Base-by-base conservation (phyloP, 1,140 invertebrate genomes). In the Penaeus chinensis region DNA sequence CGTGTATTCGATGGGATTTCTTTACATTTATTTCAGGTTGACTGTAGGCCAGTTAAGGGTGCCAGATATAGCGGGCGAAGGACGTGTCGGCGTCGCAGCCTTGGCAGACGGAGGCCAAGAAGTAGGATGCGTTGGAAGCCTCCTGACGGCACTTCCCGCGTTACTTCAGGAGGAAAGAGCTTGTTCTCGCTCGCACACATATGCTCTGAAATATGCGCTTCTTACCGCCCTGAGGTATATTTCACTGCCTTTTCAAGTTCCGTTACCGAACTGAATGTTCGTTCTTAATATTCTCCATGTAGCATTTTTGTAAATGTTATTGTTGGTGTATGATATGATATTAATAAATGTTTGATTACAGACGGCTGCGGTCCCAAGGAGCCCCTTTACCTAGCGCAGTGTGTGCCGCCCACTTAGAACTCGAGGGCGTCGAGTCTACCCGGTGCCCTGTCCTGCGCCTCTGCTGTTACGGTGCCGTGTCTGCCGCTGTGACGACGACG, bases 21-120 rank as follows among this genome's bases (percentile, higher is more conserved):
- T 16, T 54, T 54, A 54, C n/a, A 16, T 54, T 54, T 24, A 79
- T 82, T 77, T 62, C 80, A 87, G 86, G 61, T 81, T 87, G 42
- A 87, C 78, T n/a, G 80, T 87, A 42, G 86, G 86, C 0, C 86
- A 87, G 80, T 60, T 87, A 8, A 66, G 86, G 18, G 80, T 87
- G 71, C 86, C 86, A 83, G 86, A 87, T 78, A 74, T 87, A 42
- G 81, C 80, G n/a, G 80, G 86, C 22, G 24, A 47, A 22, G 86
- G 86, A 11, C 76, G 86, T 77, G 81, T 83, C 13, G 86, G 80
- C 24, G 60, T 87, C 22, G 86, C 81, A 27, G 86, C 86, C 32
- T 54, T 87, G 62, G 86, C 86, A 74, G 86, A 87, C 74, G 86
- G 86, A n/a, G 86, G 86, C 2, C 42, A 87, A 20, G 86, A 87